Percentiles rank a stretch among this genome's conserved stretches.
These are phyloP conservation scores for Conchocele bisecta DNA, from an alignment of 2,888 invertebrate species.

Conservation along the genomic window DNA sequence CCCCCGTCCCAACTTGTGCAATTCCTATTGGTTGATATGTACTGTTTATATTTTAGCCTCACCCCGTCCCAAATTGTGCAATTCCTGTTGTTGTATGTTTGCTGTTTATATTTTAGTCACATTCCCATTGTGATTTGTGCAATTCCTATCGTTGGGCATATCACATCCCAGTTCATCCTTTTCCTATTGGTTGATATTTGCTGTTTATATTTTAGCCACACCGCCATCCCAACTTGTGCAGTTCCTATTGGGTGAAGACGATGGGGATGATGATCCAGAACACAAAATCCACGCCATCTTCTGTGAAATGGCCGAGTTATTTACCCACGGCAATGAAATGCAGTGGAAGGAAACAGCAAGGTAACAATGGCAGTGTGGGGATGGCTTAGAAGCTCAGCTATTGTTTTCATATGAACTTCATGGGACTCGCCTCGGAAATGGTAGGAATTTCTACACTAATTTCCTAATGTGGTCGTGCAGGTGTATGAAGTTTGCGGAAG, in stretches of 20 bases:
- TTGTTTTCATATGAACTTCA: too few relatives aligned
- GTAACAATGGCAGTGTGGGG: too few relatives aligned
- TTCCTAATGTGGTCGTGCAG: too few relatives aligned
- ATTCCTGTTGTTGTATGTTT: neutral
- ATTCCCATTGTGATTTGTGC: neutral
- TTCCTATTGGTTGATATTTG: conserved; percentile 39
- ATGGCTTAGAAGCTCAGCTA: too few relatives aligned
- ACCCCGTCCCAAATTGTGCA: too few relatives aligned
- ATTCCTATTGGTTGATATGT: neutral
- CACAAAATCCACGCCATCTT: conserved; percentile 93
- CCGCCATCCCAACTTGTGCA: conserved; percentile 97
- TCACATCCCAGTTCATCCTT: neutral
- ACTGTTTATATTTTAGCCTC: too few relatives aligned
- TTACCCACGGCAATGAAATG: conserved; percentile 86
- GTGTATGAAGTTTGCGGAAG: too few relatives aligned
- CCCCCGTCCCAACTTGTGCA: neutral
- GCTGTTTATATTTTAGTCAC: too few relatives aligned
- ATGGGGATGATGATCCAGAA: conserved; percentile 86
- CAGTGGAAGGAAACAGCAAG: conserved; percentile 99
- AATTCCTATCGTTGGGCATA: neutral
- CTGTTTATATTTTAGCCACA: conserved; percentile 63
- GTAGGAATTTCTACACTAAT: too few relatives aligned
- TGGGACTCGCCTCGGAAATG: too few relatives aligned
- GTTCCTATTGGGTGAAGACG: conserved; percentile 97
- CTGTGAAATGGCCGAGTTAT: conserved; percentile 98